phyloP scores from a whole-genome alignment of 2,888 invertebrate species.

The Mechanitis messenoides region DNA sequence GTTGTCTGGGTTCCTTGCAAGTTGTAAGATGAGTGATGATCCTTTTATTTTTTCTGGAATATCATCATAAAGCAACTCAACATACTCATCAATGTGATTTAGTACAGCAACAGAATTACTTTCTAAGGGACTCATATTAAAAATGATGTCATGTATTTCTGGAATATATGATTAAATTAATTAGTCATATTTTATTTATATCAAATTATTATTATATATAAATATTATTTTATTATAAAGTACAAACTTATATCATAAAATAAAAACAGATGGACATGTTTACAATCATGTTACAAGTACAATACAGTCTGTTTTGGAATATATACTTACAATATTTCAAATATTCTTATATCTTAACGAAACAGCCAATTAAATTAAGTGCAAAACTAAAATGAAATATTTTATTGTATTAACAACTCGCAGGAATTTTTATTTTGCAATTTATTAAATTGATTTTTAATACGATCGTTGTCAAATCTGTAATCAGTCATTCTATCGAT shows the following conservation, averaged over 20 bases:
- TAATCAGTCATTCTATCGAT: background rate
- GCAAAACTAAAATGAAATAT: background rate
- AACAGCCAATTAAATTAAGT: background rate
- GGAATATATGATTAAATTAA: background rate
- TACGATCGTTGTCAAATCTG: background rate
- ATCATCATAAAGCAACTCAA: conserved; percentile 97
- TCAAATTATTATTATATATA: background rate
- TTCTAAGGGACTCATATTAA: conserved; percentile 73
- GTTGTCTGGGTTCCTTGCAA: conserved; percentile 96
- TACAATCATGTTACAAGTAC: background rate
- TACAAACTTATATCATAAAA: too few relatives aligned
- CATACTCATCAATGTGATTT: conserved; percentile 93
- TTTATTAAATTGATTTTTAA: too few relatives aligned
- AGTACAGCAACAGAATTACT: conserved; percentile 79
- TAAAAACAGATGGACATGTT: background rate
- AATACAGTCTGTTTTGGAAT: background rate
- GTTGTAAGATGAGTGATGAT: conserved; percentile 91
- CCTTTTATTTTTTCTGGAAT: conserved; percentile 94
- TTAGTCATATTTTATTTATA: background rate
- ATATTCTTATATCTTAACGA: background rate
- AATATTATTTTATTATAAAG: background rate
- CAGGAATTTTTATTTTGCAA: background rate
- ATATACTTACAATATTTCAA: conserved; percentile 1
- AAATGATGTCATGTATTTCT: background rate
- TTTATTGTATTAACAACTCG: background rate